Evolutionary conservation across 2,888 invertebrate genomes (phyloP).

Genomic region (Cosmia pyralina): DNA sequence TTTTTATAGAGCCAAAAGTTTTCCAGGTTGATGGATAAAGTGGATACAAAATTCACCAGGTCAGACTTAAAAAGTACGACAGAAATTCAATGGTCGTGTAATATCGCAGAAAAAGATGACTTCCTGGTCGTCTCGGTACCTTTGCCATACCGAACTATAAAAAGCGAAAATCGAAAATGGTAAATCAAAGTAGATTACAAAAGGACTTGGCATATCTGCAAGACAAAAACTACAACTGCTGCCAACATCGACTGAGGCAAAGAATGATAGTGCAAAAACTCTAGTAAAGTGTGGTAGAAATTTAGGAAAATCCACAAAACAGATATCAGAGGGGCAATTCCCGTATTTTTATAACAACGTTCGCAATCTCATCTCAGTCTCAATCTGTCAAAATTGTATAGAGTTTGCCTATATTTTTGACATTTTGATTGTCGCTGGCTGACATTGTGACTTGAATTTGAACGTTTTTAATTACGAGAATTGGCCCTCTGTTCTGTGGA

Average conservation of each 20-base stretch:
- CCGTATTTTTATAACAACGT: too few species aligned
- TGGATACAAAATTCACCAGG: background rate
- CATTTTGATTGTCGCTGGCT: too few species aligned
- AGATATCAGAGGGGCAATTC: too few species aligned
- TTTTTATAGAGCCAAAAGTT: background rate
- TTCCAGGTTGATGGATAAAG: background rate
- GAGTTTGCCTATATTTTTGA: too few species aligned
- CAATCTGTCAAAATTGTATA: too few species aligned
- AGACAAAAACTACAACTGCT: slow-evolving; percentile 43
- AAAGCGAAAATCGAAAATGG: slow-evolving; percentile 38
- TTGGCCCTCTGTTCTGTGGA: too few species aligned
- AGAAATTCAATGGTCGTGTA: background rate
- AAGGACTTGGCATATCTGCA: slow-evolving; percentile 22
- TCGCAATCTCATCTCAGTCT: too few species aligned
- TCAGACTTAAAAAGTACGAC: background rate
- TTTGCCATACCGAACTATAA: slow-evolving; percentile 17
- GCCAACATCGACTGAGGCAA: slow-evolving; percentile 29
- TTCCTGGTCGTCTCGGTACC: background rate
- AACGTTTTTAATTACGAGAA: too few species aligned
- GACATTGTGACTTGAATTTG: too few species aligned
- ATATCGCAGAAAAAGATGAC: background rate
- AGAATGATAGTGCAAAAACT: slow-evolving; percentile 26
- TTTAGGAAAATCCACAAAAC: background rate
- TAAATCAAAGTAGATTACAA: slow-evolving; percentile 42
- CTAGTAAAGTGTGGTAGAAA: background rate